Evolutionary conservation across 1,140 invertebrate genomes (phyloP).

Genomic region (Pseudomyrmex sp.): DNA sequence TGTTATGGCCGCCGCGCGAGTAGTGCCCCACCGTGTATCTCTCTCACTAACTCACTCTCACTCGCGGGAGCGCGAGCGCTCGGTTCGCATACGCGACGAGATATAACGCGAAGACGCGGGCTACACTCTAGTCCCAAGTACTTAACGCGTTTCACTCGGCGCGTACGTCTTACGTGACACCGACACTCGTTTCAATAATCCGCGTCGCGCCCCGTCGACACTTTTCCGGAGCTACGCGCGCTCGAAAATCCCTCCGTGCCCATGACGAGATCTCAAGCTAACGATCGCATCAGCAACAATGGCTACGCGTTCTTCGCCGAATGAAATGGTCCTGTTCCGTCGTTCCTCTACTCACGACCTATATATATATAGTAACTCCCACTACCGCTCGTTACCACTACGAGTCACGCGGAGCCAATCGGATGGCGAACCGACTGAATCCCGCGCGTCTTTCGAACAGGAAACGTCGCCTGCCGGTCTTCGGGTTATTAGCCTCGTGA

Average conservation of each 20-base stretch:
- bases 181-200: slow-evolving; percentile 72
- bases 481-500: no score
- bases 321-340: slow-evolving; percentile 80
- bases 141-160: slow-evolving; percentile 28
- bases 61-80: slow-evolving; percentile 73
- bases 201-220: slow-evolving; percentile 73
- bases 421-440: background rate
- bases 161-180: background rate
- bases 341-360: slow-evolving; percentile 71
- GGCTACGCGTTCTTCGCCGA: slow-evolving; percentile 84
- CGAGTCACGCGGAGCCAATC: background rate
- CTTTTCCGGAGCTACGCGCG: slow-evolving; percentile 70
- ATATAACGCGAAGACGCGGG: slow-evolving; percentile 63
- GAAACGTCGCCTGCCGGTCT: slow-evolving; percentile 1
- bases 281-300: slow-evolving; percentile 85
- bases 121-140: slow-evolving; percentile 57
- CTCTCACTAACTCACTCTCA: slow-evolving; percentile 75
- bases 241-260: slow-evolving; percentile 76
- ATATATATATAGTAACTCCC: slow-evolving; percentile 46
- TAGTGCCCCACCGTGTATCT: slow-evolving; percentile 75
- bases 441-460: background rate
- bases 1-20: slow-evolving; percentile 83
- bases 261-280: slow-evolving; percentile 83
- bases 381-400: background rate
- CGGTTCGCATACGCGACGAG: slow-evolving; percentile 68